Evolutionary conservation across 2,113 vertebrate species (phyloP).

Genomic region (Mormyrus lacerda): DNA sequence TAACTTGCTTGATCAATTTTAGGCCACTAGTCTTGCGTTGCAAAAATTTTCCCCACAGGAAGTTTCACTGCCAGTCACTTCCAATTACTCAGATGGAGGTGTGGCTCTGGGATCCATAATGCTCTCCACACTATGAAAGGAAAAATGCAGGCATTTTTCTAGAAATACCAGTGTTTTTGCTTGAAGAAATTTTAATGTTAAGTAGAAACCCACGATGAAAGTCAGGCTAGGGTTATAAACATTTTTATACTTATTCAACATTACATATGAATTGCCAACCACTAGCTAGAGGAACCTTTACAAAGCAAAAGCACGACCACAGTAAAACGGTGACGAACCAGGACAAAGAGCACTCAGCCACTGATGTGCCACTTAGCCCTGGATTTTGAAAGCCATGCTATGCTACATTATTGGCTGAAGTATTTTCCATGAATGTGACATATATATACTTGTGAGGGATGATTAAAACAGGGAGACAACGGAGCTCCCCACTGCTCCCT

Average conservation of each 20-base stretch:
- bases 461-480: slow-evolving; percentile 6
- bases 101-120: background rate
- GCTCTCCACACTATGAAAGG: background rate
- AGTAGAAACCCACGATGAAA: background rate
- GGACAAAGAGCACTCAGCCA: background rate
- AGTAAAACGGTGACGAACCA: background rate
- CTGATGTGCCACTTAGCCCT: background rate
- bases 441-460: slow-evolving; percentile 1
- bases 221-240: background rate
- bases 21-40: background rate
- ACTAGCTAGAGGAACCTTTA: background rate
- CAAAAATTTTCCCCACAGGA: background rate
- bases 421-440: background rate
- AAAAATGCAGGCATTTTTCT: background rate
- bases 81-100: background rate
- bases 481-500: background rate
- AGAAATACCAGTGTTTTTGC: background rate
- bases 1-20: background rate
- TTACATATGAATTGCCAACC: background rate
- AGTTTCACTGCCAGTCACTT: background rate
- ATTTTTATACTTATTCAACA: background rate
- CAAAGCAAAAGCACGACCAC: background rate
- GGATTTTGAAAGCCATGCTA: background rate
- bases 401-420: background rate
- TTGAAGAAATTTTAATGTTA: background rate